A percentile compares a stretch with the other conserved stretches of the same genome.
phyloP scores from a whole-genome alignment of 2,888 invertebrate species.

The Drosophila anceps region DNA sequence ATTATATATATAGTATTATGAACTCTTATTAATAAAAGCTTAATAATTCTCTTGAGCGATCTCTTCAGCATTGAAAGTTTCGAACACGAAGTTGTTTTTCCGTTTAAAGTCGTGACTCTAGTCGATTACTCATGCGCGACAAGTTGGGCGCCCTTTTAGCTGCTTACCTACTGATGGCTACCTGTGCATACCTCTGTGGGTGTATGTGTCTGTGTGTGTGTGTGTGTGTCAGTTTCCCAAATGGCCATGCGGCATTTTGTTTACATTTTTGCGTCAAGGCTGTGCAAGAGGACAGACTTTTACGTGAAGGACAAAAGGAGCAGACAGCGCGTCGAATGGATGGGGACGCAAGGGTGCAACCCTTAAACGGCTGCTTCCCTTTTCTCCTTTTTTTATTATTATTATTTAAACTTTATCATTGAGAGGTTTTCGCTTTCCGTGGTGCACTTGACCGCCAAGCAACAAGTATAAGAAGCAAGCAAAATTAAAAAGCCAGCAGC shows the following conservation, averaged over 20 bases:
- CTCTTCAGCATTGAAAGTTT: slow-evolving; percentile 1
- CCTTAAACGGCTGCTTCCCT: slow-evolving; percentile 38
- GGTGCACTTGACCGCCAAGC: slow-evolving; percentile 72
- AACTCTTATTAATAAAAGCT: neutral
- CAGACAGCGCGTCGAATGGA: neutral
- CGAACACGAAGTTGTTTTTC: slow-evolving; percentile 3
- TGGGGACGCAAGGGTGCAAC: slow-evolving; percentile 28
- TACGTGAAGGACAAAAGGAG: slow-evolving; percentile 29
- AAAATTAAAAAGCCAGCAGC: slow-evolving; percentile 56
- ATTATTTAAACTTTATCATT: slow-evolving; percentile 64
- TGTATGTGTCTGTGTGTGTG: slow-evolving; percentile 20
- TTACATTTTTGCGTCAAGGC: slow-evolving; percentile 70
- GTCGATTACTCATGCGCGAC: slow-evolving; percentile 73
- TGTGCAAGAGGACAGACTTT: slow-evolving; percentile 32
- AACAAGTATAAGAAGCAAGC: slow-evolving; percentile 65
- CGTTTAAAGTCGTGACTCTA: slow-evolving; percentile 66
- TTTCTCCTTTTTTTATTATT: slow-evolving; percentile 29
- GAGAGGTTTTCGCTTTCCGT: slow-evolving; percentile 63
- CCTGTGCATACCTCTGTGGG: slow-evolving; percentile 13
- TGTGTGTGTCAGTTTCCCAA: slow-evolving; percentile 46
- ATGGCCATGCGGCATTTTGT: slow-evolving; percentile 67
- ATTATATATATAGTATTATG: neutral
- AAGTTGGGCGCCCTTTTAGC: slow-evolving; percentile 28
- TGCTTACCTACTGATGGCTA: slow-evolving; percentile 15
- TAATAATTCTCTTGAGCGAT: neutral